Base-by-base conservation (phyloP, 1,140 invertebrate species). In the Drosophila mayri region DNA sequence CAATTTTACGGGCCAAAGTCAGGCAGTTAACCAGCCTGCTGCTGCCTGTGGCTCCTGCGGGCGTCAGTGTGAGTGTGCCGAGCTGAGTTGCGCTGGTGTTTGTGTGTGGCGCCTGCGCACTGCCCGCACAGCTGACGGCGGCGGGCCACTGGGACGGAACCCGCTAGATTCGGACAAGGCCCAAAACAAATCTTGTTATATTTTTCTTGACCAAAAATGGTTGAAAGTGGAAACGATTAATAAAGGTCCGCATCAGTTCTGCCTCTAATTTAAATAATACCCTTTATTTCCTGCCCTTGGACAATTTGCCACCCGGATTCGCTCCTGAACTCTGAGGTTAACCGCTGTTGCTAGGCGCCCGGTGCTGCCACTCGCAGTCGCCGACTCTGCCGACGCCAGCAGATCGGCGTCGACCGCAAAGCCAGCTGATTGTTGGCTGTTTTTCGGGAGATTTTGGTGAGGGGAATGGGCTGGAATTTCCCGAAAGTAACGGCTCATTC, bases 1-100 rank as follows among this genome's bases (percentile, higher is more conserved):
- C 83, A 87, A 77, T 87, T 85, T 78, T 80, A 66, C 83, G 64
- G 79, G 75, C 65, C 79, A 76, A 81, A 78, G 71, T 78, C 74
- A 67, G 70, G 49, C 75, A 79, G 84, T 70, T 76, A 83, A 87
- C 67, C 41, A 63, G 44, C 65, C 43, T 74, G 54, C 67, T 60
- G 55, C 54, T 73, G 67, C 43, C 58, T 52, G 49, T 63, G 16
- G 68, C 68, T 61, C 37, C 40, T 55, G 7, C 11, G 9, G 18
- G 30, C 38, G 44, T 43, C 14, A 30, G 54, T 49, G 64, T 50
- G 67, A 35, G 57, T 41, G 67, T 37, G 50, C 20, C 50, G 35
- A 37, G 49, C 47, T 18, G 25, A 22, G 49, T 28, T 49, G 46
- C 18, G 47, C 46, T 38, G 30, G 57, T 75, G 54, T 64, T 41